Evolutionary conservation across 2,797 vertebrate genomes (phyloP).

Genomic region (Pristis pectinata): DNA sequence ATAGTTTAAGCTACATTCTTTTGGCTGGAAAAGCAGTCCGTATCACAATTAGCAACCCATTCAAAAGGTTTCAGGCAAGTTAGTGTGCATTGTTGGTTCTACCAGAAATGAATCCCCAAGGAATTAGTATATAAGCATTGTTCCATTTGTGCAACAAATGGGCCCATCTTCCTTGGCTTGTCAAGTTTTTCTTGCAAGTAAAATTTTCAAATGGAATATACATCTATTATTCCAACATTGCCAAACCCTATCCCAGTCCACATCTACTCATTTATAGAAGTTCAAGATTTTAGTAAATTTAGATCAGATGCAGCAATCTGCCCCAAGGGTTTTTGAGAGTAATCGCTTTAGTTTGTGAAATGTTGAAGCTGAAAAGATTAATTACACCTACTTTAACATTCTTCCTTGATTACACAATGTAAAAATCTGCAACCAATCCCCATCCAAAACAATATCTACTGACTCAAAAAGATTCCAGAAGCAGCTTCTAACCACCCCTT

Average conservation of each 20-base stretch:
- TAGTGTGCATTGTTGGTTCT: too few species aligned
- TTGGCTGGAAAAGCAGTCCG: too few species aligned
- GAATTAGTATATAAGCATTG: too few species aligned
- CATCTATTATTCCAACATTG: neutral
- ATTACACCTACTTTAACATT: conserved; percentile 25
- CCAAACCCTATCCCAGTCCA: neutral
- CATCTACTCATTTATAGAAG: neutral
- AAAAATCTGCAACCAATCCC: conserved; percentile 26
- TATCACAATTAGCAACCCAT: too few species aligned
- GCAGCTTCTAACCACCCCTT: neutral
- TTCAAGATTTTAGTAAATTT: neutral
- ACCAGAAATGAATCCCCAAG: too few species aligned
- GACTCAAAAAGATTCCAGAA: neutral
- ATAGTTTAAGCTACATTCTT: too few species aligned
- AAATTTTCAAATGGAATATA: neutral
- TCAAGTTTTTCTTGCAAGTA: neutral
- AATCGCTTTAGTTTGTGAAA: neutral
- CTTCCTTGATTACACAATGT: neutral
- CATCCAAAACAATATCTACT: neutral
- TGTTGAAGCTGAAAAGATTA: conserved; percentile 11
- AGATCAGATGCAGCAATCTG: neutral
- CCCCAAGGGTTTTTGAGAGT: conserved; percentile 13
- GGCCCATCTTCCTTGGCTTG: too few species aligned
- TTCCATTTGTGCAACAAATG: too few species aligned
- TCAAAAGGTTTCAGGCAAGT: too few species aligned